Base-by-base conservation (phyloP, 2,113 vertebrate genomes). In the Urocolius indicus region DNA sequence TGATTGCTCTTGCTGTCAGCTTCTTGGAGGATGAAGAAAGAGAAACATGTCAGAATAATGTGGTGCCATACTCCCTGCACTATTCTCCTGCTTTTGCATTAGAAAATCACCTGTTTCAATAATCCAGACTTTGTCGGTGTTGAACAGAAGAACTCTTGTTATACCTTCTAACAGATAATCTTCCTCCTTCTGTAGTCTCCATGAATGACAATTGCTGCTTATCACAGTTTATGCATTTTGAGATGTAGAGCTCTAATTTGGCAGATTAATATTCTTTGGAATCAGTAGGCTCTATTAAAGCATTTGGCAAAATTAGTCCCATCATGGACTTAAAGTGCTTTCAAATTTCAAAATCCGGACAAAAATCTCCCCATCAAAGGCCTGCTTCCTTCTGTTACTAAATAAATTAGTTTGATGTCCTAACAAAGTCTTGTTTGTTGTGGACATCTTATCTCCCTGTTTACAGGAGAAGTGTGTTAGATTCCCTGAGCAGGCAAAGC, bases 1-100 rank as follows among this genome's bases (percentile, higher is more conserved):
- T 81, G 59, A 90, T 92, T 86, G 83, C 85, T 90, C 69, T 71
- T 77, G 43, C 78, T 93, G 75, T 89, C 92, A 91, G 68, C 38
- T 86, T 81, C 52, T 68, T 65, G 61, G 51, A 78, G 52, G 90
- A 67, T 19, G 72, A 80, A 84, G 69, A 77, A 87, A 75, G 45
- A 67, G 73, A 84, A 81, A 51, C 29, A 24, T 67, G 55, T 90
- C 78, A 69, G 57, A 87, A 87, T 69, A 95, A 57, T 87, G 34
- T 5, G 45, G 82, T 73, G 41, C n/a, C 62, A 58, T 62, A 51
- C 10, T 91, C 55, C 11, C 77, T 61, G 36, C 27, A 49, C 52
- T 83, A 29, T 90, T 84, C 62, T 77, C 13, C 46, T 93, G 55
- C 63, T 77, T 91, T 80, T 86, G 34, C 74, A 66, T 43, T 82